phyloP scores from a whole-genome alignment of 37 sponge, comb jelly and placozoan genomes.

The Hexactinellida sp. region DNA sequence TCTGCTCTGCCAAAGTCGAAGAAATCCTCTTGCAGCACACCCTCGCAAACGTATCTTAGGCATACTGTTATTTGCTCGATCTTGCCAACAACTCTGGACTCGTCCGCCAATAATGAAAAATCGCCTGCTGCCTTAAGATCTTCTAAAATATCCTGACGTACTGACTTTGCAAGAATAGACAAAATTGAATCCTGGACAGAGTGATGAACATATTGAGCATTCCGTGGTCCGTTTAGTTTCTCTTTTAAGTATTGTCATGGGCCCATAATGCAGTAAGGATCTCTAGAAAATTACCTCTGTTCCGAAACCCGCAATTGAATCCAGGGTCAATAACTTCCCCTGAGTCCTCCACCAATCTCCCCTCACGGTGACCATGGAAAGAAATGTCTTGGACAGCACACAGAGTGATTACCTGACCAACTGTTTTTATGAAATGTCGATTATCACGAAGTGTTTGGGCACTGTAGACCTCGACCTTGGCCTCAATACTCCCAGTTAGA shows the following conservation, averaged over 20 bases:
- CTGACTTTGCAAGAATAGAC: too few species aligned
- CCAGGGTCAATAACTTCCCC: background rate
- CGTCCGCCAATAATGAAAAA: background rate
- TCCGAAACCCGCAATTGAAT: background rate
- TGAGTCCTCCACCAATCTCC: background rate
- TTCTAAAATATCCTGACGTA: background rate
- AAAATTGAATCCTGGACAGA: background rate
- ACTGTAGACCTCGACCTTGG: background rate
- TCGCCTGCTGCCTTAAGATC: background rate
- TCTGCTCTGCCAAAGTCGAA: background rate
- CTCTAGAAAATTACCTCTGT: background rate
- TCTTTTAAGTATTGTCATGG: background rate
- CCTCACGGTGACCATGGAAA: background rate
- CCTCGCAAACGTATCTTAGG: background rate
- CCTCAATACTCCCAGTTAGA: background rate
- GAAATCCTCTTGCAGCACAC: background rate
- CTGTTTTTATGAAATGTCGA: background rate
- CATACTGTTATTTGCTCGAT: background rate
- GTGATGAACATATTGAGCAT: slow-evolving; percentile 17
- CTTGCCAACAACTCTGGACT: background rate
- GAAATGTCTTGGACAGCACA: background rate
- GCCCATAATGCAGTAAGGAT: background rate
- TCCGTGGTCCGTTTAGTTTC: background rate
- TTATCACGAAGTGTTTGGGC: background rate
- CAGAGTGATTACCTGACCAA: background rate